Conservation (phyloP, 2,888 invertebrate genomes). For the Agrochola macilenta region DNA sequence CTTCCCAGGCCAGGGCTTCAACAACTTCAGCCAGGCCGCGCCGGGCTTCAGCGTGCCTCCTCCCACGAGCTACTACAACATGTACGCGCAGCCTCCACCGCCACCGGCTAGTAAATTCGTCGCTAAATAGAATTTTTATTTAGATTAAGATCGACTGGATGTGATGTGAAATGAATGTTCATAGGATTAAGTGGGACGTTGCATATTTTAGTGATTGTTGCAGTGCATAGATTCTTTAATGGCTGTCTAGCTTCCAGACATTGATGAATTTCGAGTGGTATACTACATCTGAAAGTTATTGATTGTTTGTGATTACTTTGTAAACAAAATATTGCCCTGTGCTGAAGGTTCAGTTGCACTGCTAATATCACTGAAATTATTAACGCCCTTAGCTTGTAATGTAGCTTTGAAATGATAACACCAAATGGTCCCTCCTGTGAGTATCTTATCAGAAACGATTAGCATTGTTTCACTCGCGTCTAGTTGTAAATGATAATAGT, state of each 20-base stretch:
- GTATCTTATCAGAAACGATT: conserved; percentile 29
- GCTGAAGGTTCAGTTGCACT: not conserved
- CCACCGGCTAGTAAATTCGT: conserved; percentile 74
- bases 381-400: conserved; percentile 46
- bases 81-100: conserved; percentile 86
- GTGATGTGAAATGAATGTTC: conserved; percentile 60
- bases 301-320: not conserved
- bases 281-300: not conserved
- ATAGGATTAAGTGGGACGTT: conserved; percentile 43
- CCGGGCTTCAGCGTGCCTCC: conserved; percentile 73
- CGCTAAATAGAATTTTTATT: conserved; percentile 67
- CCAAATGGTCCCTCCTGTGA: conserved; percentile 56
- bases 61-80: conserved; percentile 85
- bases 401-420: conserved; percentile 47
- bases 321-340: not conserved
- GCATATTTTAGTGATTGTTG: conserved; percentile 17
- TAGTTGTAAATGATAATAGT: conserved; percentile 62
- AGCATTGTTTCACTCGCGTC: conserved; percentile 60
- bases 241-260: not conserved
- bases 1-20: conserved; percentile 34
- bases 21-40: conserved; percentile 47
- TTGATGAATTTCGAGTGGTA: not conserved
- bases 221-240: not conserved
- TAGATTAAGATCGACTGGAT: conserved; percentile 58
- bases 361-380: conserved; percentile 17